A percentile compares a stretch with the other conserved stretches of the same genome.
phyloP scores from a whole-genome alignment of 2,797 vertebrate species.

The Urocyon cinereoargenteus region DNA sequence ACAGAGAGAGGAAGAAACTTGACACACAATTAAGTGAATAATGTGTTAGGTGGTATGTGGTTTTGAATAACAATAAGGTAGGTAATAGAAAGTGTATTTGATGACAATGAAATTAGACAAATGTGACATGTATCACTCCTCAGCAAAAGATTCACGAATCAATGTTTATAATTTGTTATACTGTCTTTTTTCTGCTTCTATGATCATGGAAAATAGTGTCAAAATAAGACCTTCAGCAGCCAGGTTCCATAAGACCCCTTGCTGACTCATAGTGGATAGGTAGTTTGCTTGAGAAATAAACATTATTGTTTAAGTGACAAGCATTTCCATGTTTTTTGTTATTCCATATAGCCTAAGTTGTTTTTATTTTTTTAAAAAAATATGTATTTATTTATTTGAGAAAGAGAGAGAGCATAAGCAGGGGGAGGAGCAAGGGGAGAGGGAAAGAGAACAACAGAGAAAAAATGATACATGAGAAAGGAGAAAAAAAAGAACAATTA shows the following conservation, averaged over 20 bases:
- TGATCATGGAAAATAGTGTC: background rate
- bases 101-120: background rate
- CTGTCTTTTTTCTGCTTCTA: background rate
- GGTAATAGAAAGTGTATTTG: background rate
- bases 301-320: background rate
- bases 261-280: background rate
- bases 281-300: background rate
- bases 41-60: background rate
- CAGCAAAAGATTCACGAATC: background rate
- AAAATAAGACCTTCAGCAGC: background rate
- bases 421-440: background rate
- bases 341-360: background rate
- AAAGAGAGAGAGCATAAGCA: background rate
- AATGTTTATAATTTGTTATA: background rate
- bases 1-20: background rate
- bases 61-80: background rate
- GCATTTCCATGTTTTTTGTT: background rate
- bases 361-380: background rate
- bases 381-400: background rate
- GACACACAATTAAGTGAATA: background rate
- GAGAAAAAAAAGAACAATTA: background rate
- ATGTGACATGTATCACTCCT: background rate
- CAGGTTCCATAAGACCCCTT: background rate
- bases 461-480: background rate
- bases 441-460: background rate